Percentiles rank a stretch among this genome's conserved stretches.
phyloP scores from a whole-genome alignment of 2,888 invertebrate species.

The Eupithecia subumbrata region DNA sequence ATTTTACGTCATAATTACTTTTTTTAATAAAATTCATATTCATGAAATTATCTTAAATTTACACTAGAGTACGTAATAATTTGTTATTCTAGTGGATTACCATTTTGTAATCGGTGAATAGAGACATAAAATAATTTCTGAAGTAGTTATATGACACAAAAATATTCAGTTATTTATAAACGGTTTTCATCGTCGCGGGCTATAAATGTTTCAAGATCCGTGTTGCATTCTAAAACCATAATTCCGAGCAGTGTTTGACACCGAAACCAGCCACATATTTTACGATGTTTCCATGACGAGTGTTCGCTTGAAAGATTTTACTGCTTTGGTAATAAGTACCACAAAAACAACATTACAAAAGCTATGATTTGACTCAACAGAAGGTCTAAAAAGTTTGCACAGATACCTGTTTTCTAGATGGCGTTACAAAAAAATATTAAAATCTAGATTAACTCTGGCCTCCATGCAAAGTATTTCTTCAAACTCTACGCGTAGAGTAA shows the following conservation, averaged over 20 bases:
- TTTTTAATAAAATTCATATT: neutral
- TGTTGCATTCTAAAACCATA: conserved; percentile 26
- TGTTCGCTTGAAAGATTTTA: conserved; percentile 64
- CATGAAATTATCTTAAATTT: neutral
- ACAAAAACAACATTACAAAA: conserved; percentile 38
- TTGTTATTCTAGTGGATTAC: neutral
- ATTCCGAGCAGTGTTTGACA: conserved; percentile 33
- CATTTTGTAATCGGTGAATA: neutral
- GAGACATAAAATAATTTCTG: neutral
- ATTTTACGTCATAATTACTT: neutral
- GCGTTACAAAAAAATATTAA: neutral
- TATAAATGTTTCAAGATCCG: conserved; percentile 37
- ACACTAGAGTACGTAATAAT: neutral
- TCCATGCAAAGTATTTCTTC: neutral
- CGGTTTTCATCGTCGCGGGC: conserved; percentile 49
- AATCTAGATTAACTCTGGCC: neutral
- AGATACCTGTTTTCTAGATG: neutral
- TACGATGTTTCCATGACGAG: conserved; percentile 55
- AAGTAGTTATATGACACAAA: neutral
- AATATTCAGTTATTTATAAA: conserved; percentile 18
- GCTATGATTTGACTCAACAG: conserved; percentile 5
- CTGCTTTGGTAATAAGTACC: conserved; percentile 53
- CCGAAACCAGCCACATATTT: conserved; percentile 25
- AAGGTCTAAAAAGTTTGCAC: neutral
- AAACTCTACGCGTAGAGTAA: neutral